phyloP scores from a whole-genome alignment of 2,113 vertebrate genomes.

The Phaethornis superciliosus region DNA sequence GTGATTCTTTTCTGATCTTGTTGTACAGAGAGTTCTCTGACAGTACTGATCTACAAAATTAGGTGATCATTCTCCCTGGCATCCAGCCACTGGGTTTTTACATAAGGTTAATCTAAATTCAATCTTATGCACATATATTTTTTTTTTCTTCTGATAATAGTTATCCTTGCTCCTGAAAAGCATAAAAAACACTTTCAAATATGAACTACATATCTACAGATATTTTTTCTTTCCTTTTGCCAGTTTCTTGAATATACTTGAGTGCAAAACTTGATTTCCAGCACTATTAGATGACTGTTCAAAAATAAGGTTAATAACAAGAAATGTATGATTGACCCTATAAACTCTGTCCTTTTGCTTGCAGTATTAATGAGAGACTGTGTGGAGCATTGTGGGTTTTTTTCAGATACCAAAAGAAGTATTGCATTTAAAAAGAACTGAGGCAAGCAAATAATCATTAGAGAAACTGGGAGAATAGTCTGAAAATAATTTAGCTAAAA shows the following conservation, averaged over 20 bases:
- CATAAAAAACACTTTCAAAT: background rate
- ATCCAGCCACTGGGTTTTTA: background rate
- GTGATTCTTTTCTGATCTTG: background rate
- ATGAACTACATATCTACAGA: background rate
- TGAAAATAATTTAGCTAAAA: background rate
- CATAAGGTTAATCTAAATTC: background rate
- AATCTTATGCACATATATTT: background rate
- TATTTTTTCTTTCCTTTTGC: rapidly evolving
- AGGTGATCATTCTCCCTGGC: background rate
- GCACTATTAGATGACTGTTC: background rate
- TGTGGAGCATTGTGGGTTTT: background rate
- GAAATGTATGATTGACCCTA: background rate
- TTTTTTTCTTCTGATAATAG: background rate
- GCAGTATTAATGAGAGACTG: background rate
- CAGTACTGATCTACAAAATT: background rate
- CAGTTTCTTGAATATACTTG: background rate
- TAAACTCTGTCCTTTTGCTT: background rate
- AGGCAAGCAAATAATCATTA: background rate
- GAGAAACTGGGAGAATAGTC: background rate
- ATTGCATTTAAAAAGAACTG: background rate
- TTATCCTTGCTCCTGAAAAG: background rate
- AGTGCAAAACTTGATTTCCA: background rate
- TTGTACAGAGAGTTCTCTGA: background rate
- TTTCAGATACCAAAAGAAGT: background rate
- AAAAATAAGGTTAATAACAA: background rate